Evolutionary conservation across 2,113 vertebrate species (phyloP), one percentile per base, ranked within the genome.

Genomic region (Pteruthius melanotis): DNA sequence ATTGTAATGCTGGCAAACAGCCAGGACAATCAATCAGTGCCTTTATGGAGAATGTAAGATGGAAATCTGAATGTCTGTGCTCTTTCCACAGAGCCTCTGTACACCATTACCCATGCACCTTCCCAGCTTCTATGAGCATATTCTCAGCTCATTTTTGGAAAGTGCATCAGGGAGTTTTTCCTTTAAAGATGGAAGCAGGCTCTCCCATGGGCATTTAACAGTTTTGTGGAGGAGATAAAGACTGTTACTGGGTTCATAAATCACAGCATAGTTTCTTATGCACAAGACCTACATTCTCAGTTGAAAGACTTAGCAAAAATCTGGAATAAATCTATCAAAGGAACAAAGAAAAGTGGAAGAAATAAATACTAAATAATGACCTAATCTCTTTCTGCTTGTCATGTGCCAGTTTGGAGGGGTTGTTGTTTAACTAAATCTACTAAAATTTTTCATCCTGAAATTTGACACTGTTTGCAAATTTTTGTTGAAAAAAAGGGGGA

Each of bases 11-110:
- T 87, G 59, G 54, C 81, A 72, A 76, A 42, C 31, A 82, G 31
- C 39, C 42, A 28, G 0, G 0, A 37, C 31, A 61, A 92, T 47
- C 1, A 2, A 18, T 86, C 28, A 57, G 0, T 45, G 35, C 22
- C 18, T 78, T 83, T 45, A 18, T 60, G n/a, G 53, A 64, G 40
- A 23, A 17, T 26, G 21, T 14, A 5, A 21, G 22, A 11, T 42
- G 26, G 35, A 63, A 82, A 65, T 78, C 9, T 42, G 18, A 24
- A 24, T 64, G 19, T 53, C 45, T 65, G 20, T 60, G 27, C 64
- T 82, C 42, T 47, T 39, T 44, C 24, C 10, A 1, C 1, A 1
- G 11, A n/a, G 65, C 15, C 15, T 59, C 40, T 45, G 26, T 39
- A n/a, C 33, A 45, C 27, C 11, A 15, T 16, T 56, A 35, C 23